Conservation (phyloP, 1,140 invertebrate genomes). For the Drosophila baimaii region DNA sequence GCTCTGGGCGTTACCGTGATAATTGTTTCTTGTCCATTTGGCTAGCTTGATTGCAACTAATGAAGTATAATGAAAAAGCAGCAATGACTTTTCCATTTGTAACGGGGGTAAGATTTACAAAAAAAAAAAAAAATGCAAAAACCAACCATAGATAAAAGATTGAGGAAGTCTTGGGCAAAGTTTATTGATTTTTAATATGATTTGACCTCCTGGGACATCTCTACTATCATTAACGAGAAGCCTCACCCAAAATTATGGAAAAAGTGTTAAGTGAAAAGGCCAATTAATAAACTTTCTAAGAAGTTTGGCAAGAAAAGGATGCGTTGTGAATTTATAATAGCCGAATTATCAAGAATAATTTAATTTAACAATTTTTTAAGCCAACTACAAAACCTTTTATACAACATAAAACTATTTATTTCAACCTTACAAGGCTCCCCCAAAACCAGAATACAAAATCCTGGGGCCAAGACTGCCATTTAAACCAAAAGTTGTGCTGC, state of each 20-base stretch:
- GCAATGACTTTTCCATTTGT: constrained; percentile 50
- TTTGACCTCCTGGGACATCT: not conserved
- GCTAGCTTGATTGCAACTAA: constrained; percentile 78
- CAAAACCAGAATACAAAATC: constrained; percentile 15
- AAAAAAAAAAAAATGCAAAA: constrained; percentile 1
- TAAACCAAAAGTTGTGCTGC: constrained; percentile 4
- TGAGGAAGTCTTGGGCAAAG: not conserved
- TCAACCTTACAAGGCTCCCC: constrained; percentile 3
- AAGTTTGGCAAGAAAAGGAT: not conserved
- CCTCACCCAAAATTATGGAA: not conserved
- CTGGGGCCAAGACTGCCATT: constrained; percentile 1
- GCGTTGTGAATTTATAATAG: too few relatives aligned
- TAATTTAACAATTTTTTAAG: too few relatives aligned
- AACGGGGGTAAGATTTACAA: too few relatives aligned
- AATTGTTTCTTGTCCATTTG: constrained; percentile 82
- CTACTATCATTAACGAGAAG: not conserved
- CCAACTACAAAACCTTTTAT: too few relatives aligned
- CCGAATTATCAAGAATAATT: too few relatives aligned
- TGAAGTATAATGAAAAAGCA: constrained; percentile 76
- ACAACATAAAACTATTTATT: not conserved
- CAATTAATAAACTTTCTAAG: not conserved
- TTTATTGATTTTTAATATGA: constrained; percentile 13
- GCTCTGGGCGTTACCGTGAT: constrained; percentile 71
- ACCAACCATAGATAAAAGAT: constrained; percentile 11
- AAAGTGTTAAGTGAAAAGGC: not conserved